Evolutionary conservation across 2,888 invertebrate genomes (phyloP), one percentile per base, ranked within the genome.

Genomic region (Eucera pruinosa): DNA sequence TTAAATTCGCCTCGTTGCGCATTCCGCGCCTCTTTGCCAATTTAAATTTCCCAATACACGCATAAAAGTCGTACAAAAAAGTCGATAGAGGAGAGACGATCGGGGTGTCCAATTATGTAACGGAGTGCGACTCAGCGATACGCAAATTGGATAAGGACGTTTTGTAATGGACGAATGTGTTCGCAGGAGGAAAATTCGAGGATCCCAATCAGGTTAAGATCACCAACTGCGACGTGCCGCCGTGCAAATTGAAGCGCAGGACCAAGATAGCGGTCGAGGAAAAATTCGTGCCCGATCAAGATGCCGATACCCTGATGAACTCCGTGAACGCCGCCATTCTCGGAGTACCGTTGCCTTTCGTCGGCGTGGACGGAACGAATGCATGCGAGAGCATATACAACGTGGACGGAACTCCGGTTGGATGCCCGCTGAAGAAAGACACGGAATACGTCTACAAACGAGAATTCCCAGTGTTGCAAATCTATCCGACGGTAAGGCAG

Each of bases 341-440:
- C 2, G 95, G 95, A 0, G 88, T 96, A 0, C 93, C 94, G 0
- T 87, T 97, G 61, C 97, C 97, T 0, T 97, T 97, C 89, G 88
- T 96, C 11, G 97, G 97, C 9, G 96, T 96, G 15, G 96, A 97
- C 89, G 95, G 95, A 13, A 93, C 92, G 27, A 93, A 94, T 61
- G 95, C 96, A 36, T 97, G 97, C 86, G 93, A 93, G 25, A 94
- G 95, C 82, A 92, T 97, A 57, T 95, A 91, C 87, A 92, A 94
- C 80, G 90, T 89, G 0, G 93, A 94, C 74, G 96, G 95, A 0
- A 94, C 94, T 0, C 93, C 95, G 86, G 94, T 93, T 1, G 90
- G 94, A 2, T 97, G 97, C 78, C 96, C 97, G 0, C 92, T 97
- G 54, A 94, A 95, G 85, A 94, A 95, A 6, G 96, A 95, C 50